Evolutionary conservation across 2,888 invertebrate genomes (phyloP), one percentile per base, ranked within the genome.

Genomic region (Pyrgus malvae): DNA sequence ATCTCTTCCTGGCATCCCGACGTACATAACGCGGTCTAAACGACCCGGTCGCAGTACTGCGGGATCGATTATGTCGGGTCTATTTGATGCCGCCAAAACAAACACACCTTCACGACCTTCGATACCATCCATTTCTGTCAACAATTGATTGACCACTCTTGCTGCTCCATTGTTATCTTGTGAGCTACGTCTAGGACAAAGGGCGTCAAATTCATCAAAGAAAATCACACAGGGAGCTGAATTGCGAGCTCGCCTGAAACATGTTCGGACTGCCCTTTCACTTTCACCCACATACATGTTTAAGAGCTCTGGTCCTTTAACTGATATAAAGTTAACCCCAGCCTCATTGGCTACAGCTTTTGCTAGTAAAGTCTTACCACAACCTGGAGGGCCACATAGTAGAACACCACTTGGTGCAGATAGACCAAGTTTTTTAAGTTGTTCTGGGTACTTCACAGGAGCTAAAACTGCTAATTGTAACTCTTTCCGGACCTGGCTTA

Each of bases 261-360:
- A 97, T 17, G 97, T 95, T n/a, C 99, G 92, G 0, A 99, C 98
- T 0, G 98, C 98, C 66, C 97, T 92, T 83, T 99, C 99, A 83
- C 98, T 99, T 87, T 99, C 99, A 56, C 99, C 99, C 12, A 99
- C 98, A 83, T 99, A 99, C 99, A 99, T 99, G 76, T 98, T 99
- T 55, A 99, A 91, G 49, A 99, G 85, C 83, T 99, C 99, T 0
- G 99, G 99, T 11, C 99, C 99, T 88, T 99, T 99, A 0, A 99
- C 98, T 5, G 98, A 98, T 68, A 99, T 98, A 69, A 99, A 99
- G 86, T 99, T 99, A 33, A 99, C 97, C 25, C 98, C 98, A 31
- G 99, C 98, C 86, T 99, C 99, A 86, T 99, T 99, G 0, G 99
- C 99, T 31, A 99, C 95, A 17, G 99, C 99, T 91, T 99, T 99